phyloP scores from a whole-genome alignment of 2,888 invertebrate genomes.

The Dendrolimus pini region DNA sequence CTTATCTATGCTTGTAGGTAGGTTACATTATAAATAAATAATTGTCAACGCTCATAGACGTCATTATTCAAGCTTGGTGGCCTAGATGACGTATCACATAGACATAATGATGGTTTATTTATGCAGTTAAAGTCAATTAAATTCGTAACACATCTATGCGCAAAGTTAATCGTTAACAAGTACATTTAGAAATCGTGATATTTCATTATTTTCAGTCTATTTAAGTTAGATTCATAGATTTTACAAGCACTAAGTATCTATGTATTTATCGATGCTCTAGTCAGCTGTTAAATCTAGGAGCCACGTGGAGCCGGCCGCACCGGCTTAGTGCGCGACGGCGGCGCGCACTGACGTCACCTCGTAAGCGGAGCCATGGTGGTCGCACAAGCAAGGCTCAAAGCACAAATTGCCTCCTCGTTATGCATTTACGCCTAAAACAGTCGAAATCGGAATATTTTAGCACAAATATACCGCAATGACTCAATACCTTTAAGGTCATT shows the following conservation, averaged over 20 bases:
- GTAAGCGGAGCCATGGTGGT: conserved; percentile 16
- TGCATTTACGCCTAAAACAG: conserved; percentile 47
- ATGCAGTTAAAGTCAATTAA: too few species aligned
- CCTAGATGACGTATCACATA: conserved; percentile 26
- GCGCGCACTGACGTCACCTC: conserved; percentile 43
- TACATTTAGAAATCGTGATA: too few species aligned
- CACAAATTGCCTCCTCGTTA: conserved; percentile 27
- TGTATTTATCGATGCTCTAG: conserved; percentile 15
- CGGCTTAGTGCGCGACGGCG: conserved; percentile 20
- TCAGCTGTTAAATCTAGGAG: conserved; percentile 42
- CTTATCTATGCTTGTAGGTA: conserved; percentile 50
- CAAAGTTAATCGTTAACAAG: too few species aligned
- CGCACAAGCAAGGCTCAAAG: conserved; percentile 25
- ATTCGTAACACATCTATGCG: too few species aligned
- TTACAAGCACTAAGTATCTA: neutral
- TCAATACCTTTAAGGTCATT: conserved; percentile 48
- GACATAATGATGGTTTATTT: too few species aligned
- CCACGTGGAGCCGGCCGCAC: conserved; percentile 52
- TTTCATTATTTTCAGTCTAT: too few species aligned
- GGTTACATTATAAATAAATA: conserved; percentile 23
- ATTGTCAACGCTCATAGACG: conserved; percentile 30
- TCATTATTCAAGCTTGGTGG: conserved; percentile 28
- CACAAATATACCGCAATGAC: conserved; percentile 59
- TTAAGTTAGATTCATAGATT: too few species aligned
- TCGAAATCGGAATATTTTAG: conserved; percentile 56